Percentiles rank a stretch among this genome's conserved stretches.
phyloP scores from a whole-genome alignment of 2,113 vertebrate species.

The Petrocephalus zakoni region DNA sequence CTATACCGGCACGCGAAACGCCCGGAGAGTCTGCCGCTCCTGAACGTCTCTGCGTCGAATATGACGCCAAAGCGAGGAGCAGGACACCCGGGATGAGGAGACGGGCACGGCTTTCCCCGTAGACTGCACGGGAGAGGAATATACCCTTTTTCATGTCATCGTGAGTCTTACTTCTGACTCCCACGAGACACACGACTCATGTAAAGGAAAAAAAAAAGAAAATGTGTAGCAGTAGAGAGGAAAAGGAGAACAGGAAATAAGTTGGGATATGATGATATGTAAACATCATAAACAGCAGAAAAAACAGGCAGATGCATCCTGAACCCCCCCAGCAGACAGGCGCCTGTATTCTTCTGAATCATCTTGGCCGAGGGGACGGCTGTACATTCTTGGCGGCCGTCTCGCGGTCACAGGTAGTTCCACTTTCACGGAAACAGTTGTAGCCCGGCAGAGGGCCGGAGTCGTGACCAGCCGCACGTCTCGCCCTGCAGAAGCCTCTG shows the following conservation, averaged over 20 bases:
- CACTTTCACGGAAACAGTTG: conserved; percentile 19
- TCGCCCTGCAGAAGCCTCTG: conserved; percentile 31
- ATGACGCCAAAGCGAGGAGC: not conserved
- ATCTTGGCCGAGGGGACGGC: conserved; percentile 9
- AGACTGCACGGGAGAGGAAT: not conserved
- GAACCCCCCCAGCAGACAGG: not conserved
- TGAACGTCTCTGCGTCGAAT: not conserved
- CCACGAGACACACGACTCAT: not conserved
- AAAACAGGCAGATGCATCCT: not conserved
- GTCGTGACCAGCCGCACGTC: conserved; percentile 23
- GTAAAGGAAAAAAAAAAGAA: not conserved
- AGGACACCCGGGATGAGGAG: not conserved
- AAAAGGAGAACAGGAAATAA: not conserved
- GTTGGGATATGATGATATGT: not conserved
- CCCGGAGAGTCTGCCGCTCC: not conserved
- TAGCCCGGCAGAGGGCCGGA: not conserved
- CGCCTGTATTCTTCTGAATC: not conserved
- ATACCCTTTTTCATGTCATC: not conserved
- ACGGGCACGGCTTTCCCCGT: not conserved
- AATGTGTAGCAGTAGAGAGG: not conserved
- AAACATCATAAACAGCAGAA: not conserved
- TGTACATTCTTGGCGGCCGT: not conserved
- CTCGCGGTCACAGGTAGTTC: conserved; percentile 24
- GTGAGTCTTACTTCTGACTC: not conserved
- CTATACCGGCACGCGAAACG: not conserved